Evolutionary conservation across 2,797 vertebrate genomes (phyloP).

Genomic region (Parauchenoglanis ngamensis): DNA sequence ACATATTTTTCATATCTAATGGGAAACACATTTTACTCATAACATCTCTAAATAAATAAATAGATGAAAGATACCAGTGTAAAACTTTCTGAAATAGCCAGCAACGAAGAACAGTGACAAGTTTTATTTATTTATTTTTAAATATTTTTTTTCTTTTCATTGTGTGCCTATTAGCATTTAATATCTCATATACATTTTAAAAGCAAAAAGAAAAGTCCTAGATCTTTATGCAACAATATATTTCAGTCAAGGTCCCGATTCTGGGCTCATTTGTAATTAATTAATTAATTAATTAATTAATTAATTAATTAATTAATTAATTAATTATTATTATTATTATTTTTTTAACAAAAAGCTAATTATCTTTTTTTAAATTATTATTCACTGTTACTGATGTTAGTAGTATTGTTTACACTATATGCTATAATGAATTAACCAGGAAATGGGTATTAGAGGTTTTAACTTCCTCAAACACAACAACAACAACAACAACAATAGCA

Average conservation of each 20-base stretch:
- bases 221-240: not conserved
- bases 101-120: not conserved
- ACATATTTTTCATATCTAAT: not conserved
- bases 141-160: not conserved
- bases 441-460: not conserved
- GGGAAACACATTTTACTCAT: not conserved
- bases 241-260: not conserved
- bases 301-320: no score
- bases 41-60: not conserved
- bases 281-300: no score
- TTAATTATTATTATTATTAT: no score
- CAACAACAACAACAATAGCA: not conserved
- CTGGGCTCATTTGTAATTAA: no score
- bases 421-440: not conserved
- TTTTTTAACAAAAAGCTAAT: no score
- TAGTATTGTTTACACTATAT: not conserved
- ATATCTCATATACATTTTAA: not conserved
- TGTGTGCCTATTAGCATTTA: not conserved
- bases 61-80: not conserved
- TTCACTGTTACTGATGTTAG: not conserved
- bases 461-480: not conserved
- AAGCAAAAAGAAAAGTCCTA: not conserved
- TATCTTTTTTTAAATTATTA: not conserved
- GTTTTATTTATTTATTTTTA: not conserved
- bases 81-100: not conserved